Evolutionary conservation across 2,888 invertebrate species (phyloP).

Genomic region (Trichogramma evanescens): DNA sequence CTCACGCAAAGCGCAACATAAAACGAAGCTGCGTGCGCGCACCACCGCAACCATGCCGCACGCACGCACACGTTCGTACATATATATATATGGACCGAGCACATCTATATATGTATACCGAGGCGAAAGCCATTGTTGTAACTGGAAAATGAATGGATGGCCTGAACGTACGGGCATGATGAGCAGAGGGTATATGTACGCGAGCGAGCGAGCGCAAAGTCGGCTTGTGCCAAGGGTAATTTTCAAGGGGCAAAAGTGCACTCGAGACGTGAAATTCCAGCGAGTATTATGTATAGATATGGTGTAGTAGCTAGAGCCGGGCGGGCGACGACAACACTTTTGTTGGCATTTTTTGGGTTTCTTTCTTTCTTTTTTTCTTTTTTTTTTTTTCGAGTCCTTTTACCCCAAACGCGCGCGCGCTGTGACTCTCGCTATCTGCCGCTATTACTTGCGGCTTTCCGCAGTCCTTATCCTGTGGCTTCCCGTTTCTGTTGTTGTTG

Average conservation of each 20-base stretch:
- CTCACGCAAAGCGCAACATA: slow-evolving; percentile 20
- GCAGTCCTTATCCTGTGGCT: background rate
- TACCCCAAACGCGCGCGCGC: background rate
- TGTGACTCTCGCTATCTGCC: background rate
- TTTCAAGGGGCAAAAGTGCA: background rate
- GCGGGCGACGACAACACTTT: slow-evolving; percentile 20
- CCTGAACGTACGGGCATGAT: no score
- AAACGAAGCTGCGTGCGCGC: slow-evolving; percentile 23
- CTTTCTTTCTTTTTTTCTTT: no score
- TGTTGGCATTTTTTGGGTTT: slow-evolving; percentile 13
- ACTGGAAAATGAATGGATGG: background rate
- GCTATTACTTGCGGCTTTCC: no score
- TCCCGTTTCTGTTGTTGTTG: background rate
- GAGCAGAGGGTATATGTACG: background rate
- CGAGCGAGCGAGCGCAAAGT: background rate
- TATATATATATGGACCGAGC: no score
- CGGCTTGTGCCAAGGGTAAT: slow-evolving; percentile 9
- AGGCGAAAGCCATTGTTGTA: slow-evolving; percentile 5
- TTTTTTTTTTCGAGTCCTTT: no score
- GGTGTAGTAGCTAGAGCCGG: no score
- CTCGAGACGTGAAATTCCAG: no score
- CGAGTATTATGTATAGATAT: background rate
- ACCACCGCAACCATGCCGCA: background rate
- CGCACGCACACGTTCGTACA: no score
- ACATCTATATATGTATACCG: no score